phyloP scores from a whole-genome alignment of 2,113 vertebrate species.

The Tapirus terrestris region DNA sequence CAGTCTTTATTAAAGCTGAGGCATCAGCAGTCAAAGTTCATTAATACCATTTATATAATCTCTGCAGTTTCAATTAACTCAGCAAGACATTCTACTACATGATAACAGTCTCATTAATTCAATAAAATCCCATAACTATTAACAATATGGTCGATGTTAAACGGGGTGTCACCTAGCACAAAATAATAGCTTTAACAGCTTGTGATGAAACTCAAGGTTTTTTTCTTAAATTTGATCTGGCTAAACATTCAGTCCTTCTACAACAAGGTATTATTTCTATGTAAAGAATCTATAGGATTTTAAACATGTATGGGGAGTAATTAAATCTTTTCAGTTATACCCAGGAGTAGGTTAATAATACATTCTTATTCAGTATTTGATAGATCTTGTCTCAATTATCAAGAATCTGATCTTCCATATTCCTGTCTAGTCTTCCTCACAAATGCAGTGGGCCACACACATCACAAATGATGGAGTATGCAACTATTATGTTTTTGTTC shows the following conservation, averaged over 20 bases:
- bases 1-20: conserved; percentile 92
- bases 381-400: conserved; percentile 71
- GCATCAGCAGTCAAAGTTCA: conserved; percentile 93
- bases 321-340: conserved; percentile 82
- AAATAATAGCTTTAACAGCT: conserved; percentile 94
- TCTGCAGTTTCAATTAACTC: conserved; percentile 93
- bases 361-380: conserved; percentile 81
- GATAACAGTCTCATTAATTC: conserved; percentile 94
- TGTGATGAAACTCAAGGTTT: conserved; percentile 87
- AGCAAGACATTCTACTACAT: conserved; percentile 92
- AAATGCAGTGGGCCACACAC: conserved; percentile 39
- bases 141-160: conserved; percentile 94
- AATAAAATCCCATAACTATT: conserved; percentile 94
- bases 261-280: conserved; percentile 85
- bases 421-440: conserved; percentile 28
- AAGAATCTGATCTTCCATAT: conserved; percentile 70
- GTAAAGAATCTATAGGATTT: conserved; percentile 84
- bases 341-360: conserved; percentile 78
- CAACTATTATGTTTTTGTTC: neutral
- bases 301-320: conserved; percentile 81
- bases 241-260: conserved; percentile 86
- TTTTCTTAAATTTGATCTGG: conserved; percentile 84
- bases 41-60: conserved; percentile 95
- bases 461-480: conserved; percentile 58
- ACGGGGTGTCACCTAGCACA: conserved; percentile 92